phyloP scores from a whole-genome alignment of 2,797 vertebrate genomes.

The Coilia nasus region DNA sequence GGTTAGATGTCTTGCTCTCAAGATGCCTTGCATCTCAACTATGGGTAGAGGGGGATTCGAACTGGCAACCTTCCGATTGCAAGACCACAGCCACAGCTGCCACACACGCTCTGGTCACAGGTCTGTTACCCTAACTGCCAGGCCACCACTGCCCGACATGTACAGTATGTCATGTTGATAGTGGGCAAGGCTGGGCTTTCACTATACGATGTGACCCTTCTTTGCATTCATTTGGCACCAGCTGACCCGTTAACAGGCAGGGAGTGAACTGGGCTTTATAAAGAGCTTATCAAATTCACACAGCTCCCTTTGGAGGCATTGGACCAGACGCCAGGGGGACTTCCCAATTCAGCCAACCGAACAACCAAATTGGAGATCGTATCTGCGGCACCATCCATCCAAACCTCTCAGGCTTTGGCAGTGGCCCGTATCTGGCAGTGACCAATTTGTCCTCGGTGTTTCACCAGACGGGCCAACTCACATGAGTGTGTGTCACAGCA shows the following conservation, averaged over 20 bases:
- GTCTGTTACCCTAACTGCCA: too few relatives aligned
- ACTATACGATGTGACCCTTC: background rate
- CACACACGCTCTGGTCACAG: too few relatives aligned
- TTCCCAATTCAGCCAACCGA: background rate
- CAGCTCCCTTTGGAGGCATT: background rate
- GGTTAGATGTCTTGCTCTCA: too few relatives aligned
- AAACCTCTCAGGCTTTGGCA: background rate
- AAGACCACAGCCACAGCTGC: too few relatives aligned
- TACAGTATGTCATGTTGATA: background rate
- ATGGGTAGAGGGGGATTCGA: too few relatives aligned
- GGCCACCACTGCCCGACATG: background rate
- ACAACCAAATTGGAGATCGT: too few relatives aligned
- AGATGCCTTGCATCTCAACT: too few relatives aligned
- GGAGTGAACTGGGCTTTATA: background rate
- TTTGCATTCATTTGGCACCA: background rate
- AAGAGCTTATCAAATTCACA: conserved; percentile 3
- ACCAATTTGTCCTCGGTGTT: conserved; percentile 4
- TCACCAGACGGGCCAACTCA: background rate
- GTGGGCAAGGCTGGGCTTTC: background rate
- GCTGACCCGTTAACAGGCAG: background rate
- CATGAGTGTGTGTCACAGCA: background rate
- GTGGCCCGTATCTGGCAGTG: background rate
- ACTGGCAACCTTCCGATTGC: too few relatives aligned
- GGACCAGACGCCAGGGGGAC: background rate
- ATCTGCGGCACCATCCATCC: background rate